Evolutionary conservation across 2,113 vertebrate species (phyloP), one percentile per base, ranked within the genome.

Genomic region (Heliornis fulica): DNA sequence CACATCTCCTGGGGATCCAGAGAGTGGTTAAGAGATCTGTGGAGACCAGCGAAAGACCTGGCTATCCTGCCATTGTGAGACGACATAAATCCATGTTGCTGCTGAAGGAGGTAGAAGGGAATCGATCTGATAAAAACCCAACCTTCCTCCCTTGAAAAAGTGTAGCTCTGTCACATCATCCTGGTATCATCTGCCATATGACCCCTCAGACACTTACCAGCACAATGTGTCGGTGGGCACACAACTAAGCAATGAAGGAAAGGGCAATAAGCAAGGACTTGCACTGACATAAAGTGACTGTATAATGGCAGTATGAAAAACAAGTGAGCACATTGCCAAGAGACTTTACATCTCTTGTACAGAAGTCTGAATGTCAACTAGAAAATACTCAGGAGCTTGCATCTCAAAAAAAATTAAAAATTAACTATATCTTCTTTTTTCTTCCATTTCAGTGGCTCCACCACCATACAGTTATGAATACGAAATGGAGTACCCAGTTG

Each of bases 391-490:
- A 23, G 16, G 46, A 38, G 9, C 20, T n/a, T 66, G 43, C 36
- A 34, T 87, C 28, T 54, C 41, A 63, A 77, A 54, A 91, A 46
- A 28, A 50, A 28, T 53, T 9, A 45, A 45, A 45, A 22, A 46
- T 74, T 92, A 84, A 68, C 69, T 93, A 6, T 82, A 64, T 66
- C 10, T 91, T 40, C 71, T 84, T 80, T 89, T 82, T 81, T 82
- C 51, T 93, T 40, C 68, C 36, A 38, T 96, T 97, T 84, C 96
- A 99, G 99, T 97, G 76, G 96, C 98, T 70, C 98, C 99, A 6
- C 99, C 99, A 50, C 98, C 99, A 2, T 99, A 99, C 85, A 97
- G 94, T 77, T 98, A 98, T 0, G 98, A 99, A 88, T 98, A 98
- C 1, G 99, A 99, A 98, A 98, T 99, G 99, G 98, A 98, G 53